Evolutionary conservation across 2,888 invertebrate species (phyloP).

Genomic region (Biston stratarius): DNA sequence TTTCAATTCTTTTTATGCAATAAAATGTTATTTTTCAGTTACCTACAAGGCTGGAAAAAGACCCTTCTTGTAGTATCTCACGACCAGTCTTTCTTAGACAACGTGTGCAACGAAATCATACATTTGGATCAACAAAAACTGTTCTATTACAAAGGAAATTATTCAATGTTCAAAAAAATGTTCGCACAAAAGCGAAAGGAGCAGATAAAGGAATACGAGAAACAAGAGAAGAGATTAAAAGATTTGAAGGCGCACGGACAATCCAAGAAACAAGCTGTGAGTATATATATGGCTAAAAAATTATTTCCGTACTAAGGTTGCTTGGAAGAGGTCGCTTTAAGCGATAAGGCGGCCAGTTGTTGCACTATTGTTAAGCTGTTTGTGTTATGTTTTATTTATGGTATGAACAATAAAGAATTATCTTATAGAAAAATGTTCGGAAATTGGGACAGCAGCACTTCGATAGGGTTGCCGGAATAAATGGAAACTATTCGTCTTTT

Average conservation of each 20-base stretch:
- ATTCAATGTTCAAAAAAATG: conserved; percentile 99
- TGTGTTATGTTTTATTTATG: too few relatives aligned
- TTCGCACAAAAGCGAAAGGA: conserved; percentile 97
- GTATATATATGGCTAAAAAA: conserved; percentile 45
- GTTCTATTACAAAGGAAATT: conserved; percentile 99
- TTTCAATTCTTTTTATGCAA: neutral
- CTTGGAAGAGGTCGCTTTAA: too few relatives aligned
- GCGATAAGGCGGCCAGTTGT: too few relatives aligned
- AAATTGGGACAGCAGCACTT: too few relatives aligned
- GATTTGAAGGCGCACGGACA: conserved; percentile 98
- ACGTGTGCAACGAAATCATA: conserved; percentile 99
- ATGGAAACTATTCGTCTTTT: too few relatives aligned
- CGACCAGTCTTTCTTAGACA: conserved; percentile 99
- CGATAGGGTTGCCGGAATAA: too few relatives aligned
- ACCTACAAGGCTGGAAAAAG: conserved; percentile 99
- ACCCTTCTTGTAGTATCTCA: conserved; percentile 99
- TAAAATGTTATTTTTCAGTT: conserved; percentile 84
- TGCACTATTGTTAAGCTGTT: too few relatives aligned
- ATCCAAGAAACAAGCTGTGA: conserved; percentile 96
- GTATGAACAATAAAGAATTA: too few relatives aligned
- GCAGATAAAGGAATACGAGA: conserved; percentile 98
- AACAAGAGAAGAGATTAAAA: conserved; percentile 98
- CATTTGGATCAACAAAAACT: conserved; percentile 98
- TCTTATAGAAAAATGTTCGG: too few relatives aligned
- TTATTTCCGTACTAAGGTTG: too few relatives aligned